Conservation (phyloP, 2,888 invertebrate species). For the Anoplius nigerrimus region DNA sequence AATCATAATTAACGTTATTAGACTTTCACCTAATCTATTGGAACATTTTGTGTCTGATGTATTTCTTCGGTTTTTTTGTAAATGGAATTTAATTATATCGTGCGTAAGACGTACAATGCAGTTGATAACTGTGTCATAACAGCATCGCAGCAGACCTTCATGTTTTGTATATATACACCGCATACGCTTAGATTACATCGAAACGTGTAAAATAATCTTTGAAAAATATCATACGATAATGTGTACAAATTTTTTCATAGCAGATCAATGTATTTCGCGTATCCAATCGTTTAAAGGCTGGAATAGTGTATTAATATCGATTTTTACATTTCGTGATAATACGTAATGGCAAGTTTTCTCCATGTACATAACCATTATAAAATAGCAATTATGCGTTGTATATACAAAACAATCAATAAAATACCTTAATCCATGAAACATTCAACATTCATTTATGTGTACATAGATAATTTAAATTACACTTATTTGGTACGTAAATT, state of each 20-base stretch:
- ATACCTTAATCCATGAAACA: conserved; percentile 42
- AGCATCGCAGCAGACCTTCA: conserved; percentile 29
- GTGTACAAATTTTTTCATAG: too few relatives aligned
- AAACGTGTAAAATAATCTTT: neutral
- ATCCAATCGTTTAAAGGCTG: neutral
- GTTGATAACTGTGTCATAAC: too few relatives aligned
- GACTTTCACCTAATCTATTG: too few relatives aligned
- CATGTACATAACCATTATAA: neutral
- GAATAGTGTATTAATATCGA: neutral
- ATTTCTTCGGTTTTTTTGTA: too few relatives aligned
- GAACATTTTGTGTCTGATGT: too few relatives aligned
- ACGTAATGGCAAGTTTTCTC: neutral
- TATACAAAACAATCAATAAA: conserved; percentile 47
- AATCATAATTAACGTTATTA: too few relatives aligned
- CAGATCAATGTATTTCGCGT: too few relatives aligned
- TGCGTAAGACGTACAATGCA: too few relatives aligned
- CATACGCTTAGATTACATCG: neutral
- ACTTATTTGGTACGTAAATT: conserved; percentile 8
- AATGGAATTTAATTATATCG: too few relatives aligned
- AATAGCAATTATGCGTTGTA: conserved; percentile 35
- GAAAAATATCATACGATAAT: neutral
- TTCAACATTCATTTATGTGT: conserved; percentile 16
- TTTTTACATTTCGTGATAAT: neutral
- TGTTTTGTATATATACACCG: conserved; percentile 52
- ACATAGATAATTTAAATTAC: conserved; percentile 31